Evolutionary conservation across 2,888 invertebrate genomes (phyloP), one percentile per base, ranked within the genome.

Genomic region (Drosophila percnosoma): DNA sequence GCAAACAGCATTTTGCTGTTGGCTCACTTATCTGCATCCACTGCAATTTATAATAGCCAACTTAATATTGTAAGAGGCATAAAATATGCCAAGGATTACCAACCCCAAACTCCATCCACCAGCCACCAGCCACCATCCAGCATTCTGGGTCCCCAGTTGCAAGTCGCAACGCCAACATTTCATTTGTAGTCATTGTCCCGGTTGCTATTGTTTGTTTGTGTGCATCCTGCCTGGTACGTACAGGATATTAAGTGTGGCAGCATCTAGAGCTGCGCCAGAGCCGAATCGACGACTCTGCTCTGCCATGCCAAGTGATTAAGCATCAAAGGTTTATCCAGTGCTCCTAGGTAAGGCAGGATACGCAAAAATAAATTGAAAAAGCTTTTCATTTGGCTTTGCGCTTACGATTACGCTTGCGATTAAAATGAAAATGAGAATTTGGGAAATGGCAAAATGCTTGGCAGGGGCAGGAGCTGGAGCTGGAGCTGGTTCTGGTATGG

Each of bases 361-460:
- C 60, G 53, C 60, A 66, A 69, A 78, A 79, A 76, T 86, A 86
- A 88, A 86, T 88, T 87, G 89, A 86, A 88, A 88, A 88, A 81
- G 84, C 84, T 87, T 87, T 83, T 80, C 87, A 82, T 80, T 87
- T 87, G 87, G 82, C 85, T 33, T 10, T 11, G 33, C 33, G 33
- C 33, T 83, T 87, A 71, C 48, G 64, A 63, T 63, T 63, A 52
- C 81, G 87, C 75, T 73, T 75, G 82, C 82, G 84, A 88, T 86
- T 84, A 88, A 86, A 84, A 75, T 84, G 86, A 83, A 88, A 86
- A 84, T 75, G 67, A 15, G 58, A 62, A 36, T 42, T 54, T 24
- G 42, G 53, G 18, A 2, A 45, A 36, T n/a, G 40, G 45, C 21
- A 24, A 45, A 45, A 45, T 45, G 21, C 2, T 24, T 45, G 45